Percentiles rank a stretch among this genome's conserved stretches.
Conservation (phyloP, 2,797 vertebrate species). For the Gambusia yucatana region DNA sequence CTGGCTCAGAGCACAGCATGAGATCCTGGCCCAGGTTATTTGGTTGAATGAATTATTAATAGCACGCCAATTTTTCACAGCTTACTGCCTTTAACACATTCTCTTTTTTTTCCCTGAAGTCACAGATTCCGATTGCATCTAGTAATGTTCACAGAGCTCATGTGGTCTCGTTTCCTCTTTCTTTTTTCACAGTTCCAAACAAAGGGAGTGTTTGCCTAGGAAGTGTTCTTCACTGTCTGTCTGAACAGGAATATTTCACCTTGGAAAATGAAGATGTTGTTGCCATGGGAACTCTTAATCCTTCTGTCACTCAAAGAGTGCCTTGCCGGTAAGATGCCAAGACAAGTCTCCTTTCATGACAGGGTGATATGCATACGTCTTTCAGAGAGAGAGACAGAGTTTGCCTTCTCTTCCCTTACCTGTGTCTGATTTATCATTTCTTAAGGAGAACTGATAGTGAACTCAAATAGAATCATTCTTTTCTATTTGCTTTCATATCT, state of each 20-base stretch:
- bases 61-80: constrained; percentile 60
- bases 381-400: constrained; percentile 24
- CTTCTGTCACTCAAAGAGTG: constrained; percentile 90
- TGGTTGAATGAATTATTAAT: constrained; percentile 80
- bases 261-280: constrained; percentile 94
- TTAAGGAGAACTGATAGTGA: constrained; percentile 24
- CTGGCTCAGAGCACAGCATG: constrained; percentile 55
- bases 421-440: constrained; percentile 45
- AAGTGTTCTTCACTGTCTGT: constrained; percentile 72
- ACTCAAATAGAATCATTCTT: constrained; percentile 11
- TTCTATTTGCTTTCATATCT: constrained; percentile 4
- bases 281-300: constrained; percentile 95
- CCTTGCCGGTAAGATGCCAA: constrained; percentile 86
- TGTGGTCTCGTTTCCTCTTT: constrained; percentile 43
- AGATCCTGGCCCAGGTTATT: constrained; percentile 68
- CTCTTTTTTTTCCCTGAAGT: constrained; percentile 19
- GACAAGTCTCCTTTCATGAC: constrained; percentile 81
- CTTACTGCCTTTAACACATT: constrained; percentile 26
- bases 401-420: constrained; percentile 15
- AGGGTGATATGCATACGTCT: constrained; percentile 79
- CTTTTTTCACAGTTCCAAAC: constrained; percentile 72
- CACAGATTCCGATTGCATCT: constrained; percentile 31
- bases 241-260: constrained; percentile 85
- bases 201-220: constrained; percentile 68
- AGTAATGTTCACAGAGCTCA: constrained; percentile 32